Evolutionary conservation across 2,888 invertebrate genomes (phyloP).

Genomic region (Thymelicus sylvestris): DNA sequence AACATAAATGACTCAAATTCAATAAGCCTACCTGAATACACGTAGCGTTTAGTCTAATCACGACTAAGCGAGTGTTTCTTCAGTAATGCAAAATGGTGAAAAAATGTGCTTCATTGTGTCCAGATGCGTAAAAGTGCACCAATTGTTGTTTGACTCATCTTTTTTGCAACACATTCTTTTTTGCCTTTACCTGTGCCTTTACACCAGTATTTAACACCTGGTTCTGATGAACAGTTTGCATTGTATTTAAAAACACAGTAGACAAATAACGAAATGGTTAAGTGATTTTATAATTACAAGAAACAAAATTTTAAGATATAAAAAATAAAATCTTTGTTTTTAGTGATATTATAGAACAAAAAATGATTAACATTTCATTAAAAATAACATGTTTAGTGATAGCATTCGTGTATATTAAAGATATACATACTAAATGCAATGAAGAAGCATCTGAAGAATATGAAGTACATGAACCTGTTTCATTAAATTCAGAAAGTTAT

Average conservation of each 20-base stretch:
- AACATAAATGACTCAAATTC: too few species aligned
- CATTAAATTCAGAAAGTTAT: constrained; percentile 46
- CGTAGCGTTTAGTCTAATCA: not conserved
- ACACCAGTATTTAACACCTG: constrained; percentile 30
- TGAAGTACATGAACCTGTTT: constrained; percentile 37
- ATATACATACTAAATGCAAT: constrained; percentile 38
- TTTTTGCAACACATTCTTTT: constrained; percentile 18
- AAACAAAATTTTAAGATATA: too few species aligned
- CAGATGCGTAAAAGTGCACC: constrained; percentile 18
- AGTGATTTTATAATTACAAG: not conserved
- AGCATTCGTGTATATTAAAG: not conserved
- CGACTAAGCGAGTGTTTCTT: not conserved
- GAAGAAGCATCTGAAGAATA: constrained; percentile 35
- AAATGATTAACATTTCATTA: not conserved
- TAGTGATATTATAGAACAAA: not conserved
- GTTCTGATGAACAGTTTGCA: not conserved
- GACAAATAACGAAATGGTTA: constrained; percentile 10
- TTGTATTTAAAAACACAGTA: not conserved
- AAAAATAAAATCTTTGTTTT: too few species aligned
- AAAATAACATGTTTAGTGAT: constrained; percentile 19
- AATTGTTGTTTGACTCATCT: constrained; percentile 24
- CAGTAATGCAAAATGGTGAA: constrained; percentile 28
- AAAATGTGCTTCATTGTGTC: constrained; percentile 21
- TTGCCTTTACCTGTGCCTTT: constrained; percentile 1
- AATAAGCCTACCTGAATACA: too few species aligned